These are phyloP conservation scores for Morpho helenor DNA, from an alignment of 2,888 invertebrate species.

Conservation along the genomic window DNA sequence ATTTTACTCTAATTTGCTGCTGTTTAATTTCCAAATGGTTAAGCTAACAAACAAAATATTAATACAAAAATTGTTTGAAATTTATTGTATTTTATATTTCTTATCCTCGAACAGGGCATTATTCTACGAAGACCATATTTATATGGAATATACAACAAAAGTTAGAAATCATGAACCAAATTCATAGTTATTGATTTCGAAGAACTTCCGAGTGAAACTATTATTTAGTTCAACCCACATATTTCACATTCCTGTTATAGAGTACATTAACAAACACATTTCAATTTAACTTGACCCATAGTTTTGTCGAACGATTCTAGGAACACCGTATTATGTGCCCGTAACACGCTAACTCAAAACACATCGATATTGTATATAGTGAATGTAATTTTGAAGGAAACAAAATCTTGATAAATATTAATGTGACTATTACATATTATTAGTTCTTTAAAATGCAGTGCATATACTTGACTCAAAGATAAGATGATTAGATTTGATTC, in stretches of 20 bases:
- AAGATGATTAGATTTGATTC: too few relatives aligned
- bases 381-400: background rate
- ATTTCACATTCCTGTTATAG: conserved; percentile 4
- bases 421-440: too few relatives aligned
- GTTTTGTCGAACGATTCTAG: conserved; percentile 49
- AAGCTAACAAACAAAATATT: too few relatives aligned
- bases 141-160: too few relatives aligned
- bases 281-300: conserved; percentile 57
- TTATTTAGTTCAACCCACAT: conserved; percentile 5
- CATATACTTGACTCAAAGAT: too few relatives aligned
- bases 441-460: too few relatives aligned
- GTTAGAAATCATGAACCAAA: background rate
- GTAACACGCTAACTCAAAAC: conserved; percentile 41
- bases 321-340: conserved; percentile 56
- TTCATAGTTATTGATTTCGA: background rate
- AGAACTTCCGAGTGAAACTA: conserved; percentile 3
- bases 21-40: too few relatives aligned
- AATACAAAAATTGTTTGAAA: too few relatives aligned
- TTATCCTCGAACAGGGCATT: too few relatives aligned
- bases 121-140: too few relatives aligned
- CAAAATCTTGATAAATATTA: background rate
- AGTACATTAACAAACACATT: conserved; percentile 35
- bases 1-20: too few relatives aligned
- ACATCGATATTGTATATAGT: background rate
- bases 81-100: too few relatives aligned